Base-by-base conservation (phyloP, 2,113 vertebrate genomes). In the Perognathus longimembris region DNA sequence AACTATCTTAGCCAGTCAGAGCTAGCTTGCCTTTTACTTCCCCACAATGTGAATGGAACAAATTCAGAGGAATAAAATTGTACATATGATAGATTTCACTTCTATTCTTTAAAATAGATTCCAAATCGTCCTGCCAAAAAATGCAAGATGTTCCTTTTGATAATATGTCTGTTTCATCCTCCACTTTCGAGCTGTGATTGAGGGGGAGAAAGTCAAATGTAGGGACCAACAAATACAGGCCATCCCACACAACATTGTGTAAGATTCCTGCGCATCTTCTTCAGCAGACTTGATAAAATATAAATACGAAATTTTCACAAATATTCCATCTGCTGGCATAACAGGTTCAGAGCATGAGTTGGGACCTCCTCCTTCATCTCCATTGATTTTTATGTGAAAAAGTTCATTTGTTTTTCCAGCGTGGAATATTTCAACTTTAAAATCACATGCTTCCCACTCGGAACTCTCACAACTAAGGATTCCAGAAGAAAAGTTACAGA, bases 381-480 rank as follows among this genome's bases (percentile, higher is more conserved):
- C 28, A 66, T 6, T 88, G 17, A 85, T 21, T 89, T 90, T 77
- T 63, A 7, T 73, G 1, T 74, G 32, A 77, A 15, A 50, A 78
- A 78, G 40, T 50, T 70, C 75, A 79, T 75, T 79, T 71, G 2
- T 4, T 22, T 81, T 45, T 45, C 1, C 74, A 54, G 82, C 2
- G 7, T 2, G 63, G 5, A 40, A 15, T 57, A 3, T 64, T 36
- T 88, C 12, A 73, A n/a, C 28, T 92, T 73, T 91, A 69, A 92
- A 89, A 89, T 34, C 50, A 54, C 50, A 54, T 54, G 50, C 15
- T 96, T 96, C 40, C 17, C 64, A 61, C n/a, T 42, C 92, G 79
- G 83, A 83, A 97, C 94, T 92, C 61, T 91, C 66, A 87, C 45
- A 93, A 63, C 74, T 74, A 95, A 83, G 93, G 71, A 96, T 92